These are phyloP conservation scores for Spheniscus humboldti DNA, from an alignment of 2,797 vertebrate genomes.

Conservation along the genomic window DNA sequence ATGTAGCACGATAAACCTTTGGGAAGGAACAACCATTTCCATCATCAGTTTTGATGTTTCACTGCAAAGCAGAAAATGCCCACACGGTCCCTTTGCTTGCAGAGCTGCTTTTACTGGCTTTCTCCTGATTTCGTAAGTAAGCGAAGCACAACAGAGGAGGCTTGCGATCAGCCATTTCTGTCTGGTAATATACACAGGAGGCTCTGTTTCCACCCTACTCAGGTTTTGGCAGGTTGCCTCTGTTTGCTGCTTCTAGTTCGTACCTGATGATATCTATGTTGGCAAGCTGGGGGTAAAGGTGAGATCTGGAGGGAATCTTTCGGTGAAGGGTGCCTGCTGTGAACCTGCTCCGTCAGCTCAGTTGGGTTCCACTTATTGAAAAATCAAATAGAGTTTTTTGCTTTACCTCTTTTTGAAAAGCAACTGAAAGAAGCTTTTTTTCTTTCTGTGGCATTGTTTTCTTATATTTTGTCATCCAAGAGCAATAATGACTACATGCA, in stretches of 20 bases:
- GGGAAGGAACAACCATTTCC: not conserved
- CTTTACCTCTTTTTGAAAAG: not conserved
- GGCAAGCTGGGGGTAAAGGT: not conserved
- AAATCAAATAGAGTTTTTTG: not conserved
- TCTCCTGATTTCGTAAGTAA: not conserved
- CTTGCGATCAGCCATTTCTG: not conserved
- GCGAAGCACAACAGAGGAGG: not conserved
- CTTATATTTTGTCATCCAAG: not conserved
- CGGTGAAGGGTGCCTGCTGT: fast-evolving
- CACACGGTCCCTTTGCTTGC: not conserved
- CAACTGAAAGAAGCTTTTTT: not conserved
- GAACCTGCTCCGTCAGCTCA: not conserved
- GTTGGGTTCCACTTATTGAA: not conserved
- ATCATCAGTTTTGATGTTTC: not conserved
- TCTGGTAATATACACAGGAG: not conserved
- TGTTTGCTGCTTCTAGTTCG: not conserved
- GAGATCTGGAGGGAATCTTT: not conserved
- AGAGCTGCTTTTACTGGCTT: not conserved
- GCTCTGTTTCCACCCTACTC: not conserved
- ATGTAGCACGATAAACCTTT: not conserved
- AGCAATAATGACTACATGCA: not conserved
- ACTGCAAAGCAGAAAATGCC: not conserved
- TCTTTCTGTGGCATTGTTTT: not conserved
- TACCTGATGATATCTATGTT: not conserved
- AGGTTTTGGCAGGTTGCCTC: not conserved